Conservation (phyloP, 2,113 vertebrate genomes). For the Melierax canorus region DNA sequence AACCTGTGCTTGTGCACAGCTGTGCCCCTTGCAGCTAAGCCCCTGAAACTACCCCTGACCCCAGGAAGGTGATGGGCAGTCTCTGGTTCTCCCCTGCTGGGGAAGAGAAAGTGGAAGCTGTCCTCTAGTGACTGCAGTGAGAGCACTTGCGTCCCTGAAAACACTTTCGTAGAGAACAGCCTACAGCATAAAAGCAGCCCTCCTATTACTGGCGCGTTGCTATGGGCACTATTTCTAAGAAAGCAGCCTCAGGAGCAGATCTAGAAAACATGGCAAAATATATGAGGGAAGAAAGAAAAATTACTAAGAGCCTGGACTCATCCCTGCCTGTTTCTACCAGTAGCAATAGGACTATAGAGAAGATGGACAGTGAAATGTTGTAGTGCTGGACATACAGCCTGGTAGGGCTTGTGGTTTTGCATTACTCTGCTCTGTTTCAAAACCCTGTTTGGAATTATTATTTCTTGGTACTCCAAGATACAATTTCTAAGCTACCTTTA, state of each 20-base stretch:
- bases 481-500: neutral
- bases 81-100: neutral
- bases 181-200: neutral
- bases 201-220: neutral
- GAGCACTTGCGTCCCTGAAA: neutral
- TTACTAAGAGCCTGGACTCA: neutral
- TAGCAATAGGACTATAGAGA: fast-evolving
- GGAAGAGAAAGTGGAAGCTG: neutral
- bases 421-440: fast-evolving
- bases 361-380: neutral
- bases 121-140: neutral
- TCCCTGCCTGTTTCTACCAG: neutral
- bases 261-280: neutral
- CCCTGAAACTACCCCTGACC: neutral
- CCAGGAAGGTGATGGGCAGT: neutral
- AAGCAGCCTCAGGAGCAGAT: neutral
- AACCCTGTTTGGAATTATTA: neutral
- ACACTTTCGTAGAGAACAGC: neutral
- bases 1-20: fast-evolving
- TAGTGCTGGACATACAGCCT: neutral
- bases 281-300: neutral
- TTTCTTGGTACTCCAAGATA: neutral
- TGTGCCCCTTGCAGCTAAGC: fast-evolving
- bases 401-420: neutral
- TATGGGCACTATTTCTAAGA: neutral